A percentile compares a stretch with the other conserved stretches of the same genome.
Conservation (phyloP, 2,888 invertebrate species). For the Himalopsyche tibetana region DNA sequence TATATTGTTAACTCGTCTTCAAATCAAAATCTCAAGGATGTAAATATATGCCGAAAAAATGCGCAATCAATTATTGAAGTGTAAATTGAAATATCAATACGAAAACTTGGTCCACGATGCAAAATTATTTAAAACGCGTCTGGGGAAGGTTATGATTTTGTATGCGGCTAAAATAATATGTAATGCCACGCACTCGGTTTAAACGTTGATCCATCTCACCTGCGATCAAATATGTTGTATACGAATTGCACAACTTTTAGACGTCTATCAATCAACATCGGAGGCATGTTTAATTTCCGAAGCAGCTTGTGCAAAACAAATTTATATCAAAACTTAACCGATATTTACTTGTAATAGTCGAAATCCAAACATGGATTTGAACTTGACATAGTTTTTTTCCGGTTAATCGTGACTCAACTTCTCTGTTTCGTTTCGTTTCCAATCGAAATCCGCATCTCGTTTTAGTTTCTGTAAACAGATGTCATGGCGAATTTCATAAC, state of each 20-base stretch:
- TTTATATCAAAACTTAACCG: not conserved
- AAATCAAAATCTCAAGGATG: too few species aligned
- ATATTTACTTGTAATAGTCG: not conserved
- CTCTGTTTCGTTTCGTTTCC: not conserved
- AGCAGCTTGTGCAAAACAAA: not conserved
- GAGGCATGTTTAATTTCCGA: not conserved
- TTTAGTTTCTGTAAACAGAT: not conserved
- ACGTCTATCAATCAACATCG: not conserved
- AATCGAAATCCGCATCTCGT: not conserved
- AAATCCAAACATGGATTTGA: constrained; percentile 10
- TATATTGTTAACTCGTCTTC: too few species aligned
- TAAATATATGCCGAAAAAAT: too few species aligned
- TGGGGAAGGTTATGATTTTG: too few species aligned
- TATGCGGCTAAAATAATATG: too few species aligned
- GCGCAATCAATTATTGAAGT: too few species aligned
- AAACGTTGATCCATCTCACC: not conserved
- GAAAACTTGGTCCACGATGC: too few species aligned
- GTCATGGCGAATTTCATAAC: not conserved
- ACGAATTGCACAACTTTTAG: not conserved
- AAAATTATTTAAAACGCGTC: too few species aligned
- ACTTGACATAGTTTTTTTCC: not conserved
- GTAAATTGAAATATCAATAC: too few species aligned
- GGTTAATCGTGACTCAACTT: not conserved
- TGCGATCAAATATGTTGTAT: not conserved
- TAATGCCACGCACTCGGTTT: too few species aligned